Conservation (phyloP, 2,113 vertebrate species). For the Cynocephalus volans region DNA sequence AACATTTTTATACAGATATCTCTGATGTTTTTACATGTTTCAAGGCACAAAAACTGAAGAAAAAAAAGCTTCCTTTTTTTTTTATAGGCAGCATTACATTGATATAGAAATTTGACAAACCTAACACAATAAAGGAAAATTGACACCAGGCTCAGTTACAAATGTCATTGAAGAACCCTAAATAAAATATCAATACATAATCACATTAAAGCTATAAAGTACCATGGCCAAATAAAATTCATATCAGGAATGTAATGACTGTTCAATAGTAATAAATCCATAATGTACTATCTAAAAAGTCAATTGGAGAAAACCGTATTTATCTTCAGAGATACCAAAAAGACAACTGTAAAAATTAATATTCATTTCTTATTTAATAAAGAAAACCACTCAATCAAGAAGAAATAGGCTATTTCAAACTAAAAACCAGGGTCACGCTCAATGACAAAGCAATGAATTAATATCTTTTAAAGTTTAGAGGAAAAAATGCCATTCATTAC, state of each 20-base stretch:
- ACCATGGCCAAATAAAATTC: neutral
- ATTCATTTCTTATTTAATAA: neutral
- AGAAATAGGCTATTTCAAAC: slow-evolving; percentile 24
- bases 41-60: neutral
- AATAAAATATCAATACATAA: neutral
- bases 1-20: neutral
- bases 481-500: neutral
- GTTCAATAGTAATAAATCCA: neutral
- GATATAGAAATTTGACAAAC: neutral
- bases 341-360: neutral
- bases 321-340: neutral
- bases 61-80: neutral
- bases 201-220: neutral
- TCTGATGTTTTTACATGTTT: neutral
- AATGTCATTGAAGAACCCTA: neutral
- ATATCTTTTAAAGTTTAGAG: neutral
- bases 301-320: neutral
- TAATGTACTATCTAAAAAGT: neutral
- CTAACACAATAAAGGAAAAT: neutral
- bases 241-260: neutral
- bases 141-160: neutral
- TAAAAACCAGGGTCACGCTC: neutral
- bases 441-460: neutral
- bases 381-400: neutral
- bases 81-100: neutral